Base-by-base conservation (phyloP, 2,113 vertebrate genomes). In the Natator depressus region DNA sequence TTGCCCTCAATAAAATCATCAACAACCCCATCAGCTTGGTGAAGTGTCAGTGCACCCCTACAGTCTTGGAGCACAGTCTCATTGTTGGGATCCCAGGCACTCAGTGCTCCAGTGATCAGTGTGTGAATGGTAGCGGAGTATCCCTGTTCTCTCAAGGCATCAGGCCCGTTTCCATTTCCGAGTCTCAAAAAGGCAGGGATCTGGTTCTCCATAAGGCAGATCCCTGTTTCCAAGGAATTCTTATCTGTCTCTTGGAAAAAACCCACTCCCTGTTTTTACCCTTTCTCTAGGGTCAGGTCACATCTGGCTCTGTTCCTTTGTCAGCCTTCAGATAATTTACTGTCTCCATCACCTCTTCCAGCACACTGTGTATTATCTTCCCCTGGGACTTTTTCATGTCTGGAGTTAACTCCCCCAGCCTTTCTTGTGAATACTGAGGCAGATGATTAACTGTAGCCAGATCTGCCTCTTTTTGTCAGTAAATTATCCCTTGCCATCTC, bases 381-480 rank as follows among this genome's bases (percentile, higher is more conserved):
- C 85, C 89, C 54, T 75, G 95, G 94, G 96, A 96, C 22, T 4
- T 90, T 93, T 93, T 87, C 88, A 81, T 79, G 92, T 85, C 88
- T 95, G 92, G 69, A 95, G 92, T 91, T 80, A 95, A 91, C 88
- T 94, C 92, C 84, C 89, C 86, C 88, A 80, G 94, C 91, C 91
- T 85, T 84, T 86, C 84, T 1, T 0, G 91, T 82, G 94, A 96
- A 90, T 65, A 79, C 54, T 76, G 85, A 92, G 93, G 89, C 88
- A 95, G 93, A 93, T 87, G 91, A 95, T 95, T 95, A 96, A 94
- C 91, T 82, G 88, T 53, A 90, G 94, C 76, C 91, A 91, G 91
- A 85, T 83, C 95, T 93, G 80, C 80, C 91, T 51, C 46, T 59
- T 80, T 92, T 96, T 92, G 84, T 90, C 88, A 76, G 84, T 89